A percentile compares a stretch with the other conserved stretches of the same genome.
These are phyloP conservation scores for Dusona sp. DNA, from an alignment of 2,888 invertebrate genomes.

Conservation along the genomic window DNA sequence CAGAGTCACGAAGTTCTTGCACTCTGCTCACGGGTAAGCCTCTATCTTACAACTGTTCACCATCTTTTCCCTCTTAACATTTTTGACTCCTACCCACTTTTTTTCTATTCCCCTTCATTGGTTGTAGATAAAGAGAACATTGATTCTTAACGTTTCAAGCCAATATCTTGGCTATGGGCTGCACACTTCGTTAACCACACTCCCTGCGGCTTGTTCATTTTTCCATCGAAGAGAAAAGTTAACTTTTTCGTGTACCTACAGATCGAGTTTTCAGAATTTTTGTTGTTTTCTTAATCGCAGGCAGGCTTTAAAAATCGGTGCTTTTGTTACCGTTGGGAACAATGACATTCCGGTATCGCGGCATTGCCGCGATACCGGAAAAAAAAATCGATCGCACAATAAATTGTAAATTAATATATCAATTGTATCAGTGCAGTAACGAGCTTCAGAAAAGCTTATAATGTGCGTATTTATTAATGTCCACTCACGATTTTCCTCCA, in stretches of 20 bases:
- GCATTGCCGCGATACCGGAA: no score
- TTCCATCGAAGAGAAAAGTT: neutral
- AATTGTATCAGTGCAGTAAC: neutral
- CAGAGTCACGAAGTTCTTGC: slow-evolving; percentile 10
- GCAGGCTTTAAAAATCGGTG: no score
- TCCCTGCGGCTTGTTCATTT: neutral
- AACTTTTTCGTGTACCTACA: neutral
- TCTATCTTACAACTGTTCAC: slow-evolving; percentile 41
- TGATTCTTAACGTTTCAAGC: slow-evolving; percentile 36
- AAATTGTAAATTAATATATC: neutral
- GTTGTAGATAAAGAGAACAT: slow-evolving; percentile 9
- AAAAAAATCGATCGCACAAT: neutral
- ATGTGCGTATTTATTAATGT: no score
- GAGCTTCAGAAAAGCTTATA: no score
- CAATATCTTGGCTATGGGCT: slow-evolving; percentile 14
- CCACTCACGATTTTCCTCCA: no score
- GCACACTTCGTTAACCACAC: slow-evolving; percentile 30
- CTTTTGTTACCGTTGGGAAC: no score
- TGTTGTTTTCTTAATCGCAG: neutral
- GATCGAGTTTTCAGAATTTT: neutral
- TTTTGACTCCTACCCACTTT: slow-evolving; percentile 7
- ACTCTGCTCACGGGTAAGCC: slow-evolving; percentile 15
- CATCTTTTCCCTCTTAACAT: slow-evolving; percentile 52
- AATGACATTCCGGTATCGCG: no score
- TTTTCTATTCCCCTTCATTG: slow-evolving; percentile 1